Percentiles rank a stretch among this genome's conserved stretches.
phyloP scores from a whole-genome alignment of 37 sponge, comb jelly and placozoan species.

The Diacarnus erythraeanus region DNA sequence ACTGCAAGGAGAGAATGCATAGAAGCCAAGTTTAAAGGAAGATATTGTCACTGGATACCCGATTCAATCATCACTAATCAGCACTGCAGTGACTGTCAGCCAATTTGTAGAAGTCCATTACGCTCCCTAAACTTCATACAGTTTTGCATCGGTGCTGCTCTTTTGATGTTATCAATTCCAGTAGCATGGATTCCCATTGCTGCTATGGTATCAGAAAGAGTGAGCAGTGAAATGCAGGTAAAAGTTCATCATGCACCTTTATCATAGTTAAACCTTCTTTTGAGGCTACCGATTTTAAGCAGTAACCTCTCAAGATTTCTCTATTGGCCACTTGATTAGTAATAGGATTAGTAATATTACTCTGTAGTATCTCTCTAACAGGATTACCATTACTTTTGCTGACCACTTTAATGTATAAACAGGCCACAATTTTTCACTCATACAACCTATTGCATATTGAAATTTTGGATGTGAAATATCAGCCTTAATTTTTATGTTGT shows the following conservation, averaged over 20 bases:
- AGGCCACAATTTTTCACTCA: no score
- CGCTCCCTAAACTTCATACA: constrained; percentile 11
- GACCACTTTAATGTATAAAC: no score
- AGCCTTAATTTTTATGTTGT: no score
- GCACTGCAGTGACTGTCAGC: constrained; percentile 26
- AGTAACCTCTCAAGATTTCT: no score
- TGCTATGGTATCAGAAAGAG: constrained; percentile 17
- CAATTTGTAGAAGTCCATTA: constrained; percentile 8
- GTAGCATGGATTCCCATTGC: constrained; percentile 32
- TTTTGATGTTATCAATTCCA: constrained; percentile 27
- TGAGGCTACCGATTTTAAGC: no score
- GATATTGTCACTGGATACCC: constrained; percentile 30
- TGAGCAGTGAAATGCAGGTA: constrained; percentile 12
- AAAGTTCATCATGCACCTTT: no score
- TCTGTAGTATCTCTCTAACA: no score
- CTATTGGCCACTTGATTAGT: not conserved
- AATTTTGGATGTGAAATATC: no score
- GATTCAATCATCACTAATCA: constrained; percentile 5
- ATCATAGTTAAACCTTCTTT: no score
- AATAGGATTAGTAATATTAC: not conserved
- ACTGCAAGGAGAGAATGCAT: not conserved
- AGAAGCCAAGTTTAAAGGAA: not conserved
- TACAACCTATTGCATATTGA: no score
- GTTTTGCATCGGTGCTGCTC: constrained; percentile 30
- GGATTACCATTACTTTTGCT: no score